phyloP scores from a whole-genome alignment of 2,797 vertebrate genomes.

The Myotis pilosus region DNA sequence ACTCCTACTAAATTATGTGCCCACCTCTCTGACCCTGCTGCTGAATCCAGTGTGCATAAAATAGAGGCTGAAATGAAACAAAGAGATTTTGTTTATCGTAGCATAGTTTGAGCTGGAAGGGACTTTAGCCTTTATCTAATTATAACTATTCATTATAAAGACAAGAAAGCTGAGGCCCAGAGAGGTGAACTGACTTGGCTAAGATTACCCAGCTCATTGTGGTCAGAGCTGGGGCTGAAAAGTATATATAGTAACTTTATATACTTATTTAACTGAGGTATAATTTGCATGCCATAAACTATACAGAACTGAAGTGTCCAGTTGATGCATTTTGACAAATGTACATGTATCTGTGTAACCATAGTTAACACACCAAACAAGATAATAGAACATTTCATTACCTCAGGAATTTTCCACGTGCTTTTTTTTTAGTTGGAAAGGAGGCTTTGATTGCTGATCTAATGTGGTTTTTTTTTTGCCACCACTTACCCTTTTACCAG shows the following conservation, averaged over 20 bases:
- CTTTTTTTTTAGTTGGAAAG: background rate
- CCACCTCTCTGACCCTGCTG: background rate
- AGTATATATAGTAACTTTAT: slow-evolving; percentile 12
- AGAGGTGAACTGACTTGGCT: background rate
- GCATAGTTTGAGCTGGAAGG: background rate
- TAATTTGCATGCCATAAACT: slow-evolving; percentile 17
- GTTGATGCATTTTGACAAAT: slow-evolving; percentile 11
- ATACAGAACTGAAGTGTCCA: background rate
- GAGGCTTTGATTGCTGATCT: background rate
- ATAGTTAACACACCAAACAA: slow-evolving; percentile 10
- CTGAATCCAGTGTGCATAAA: background rate
- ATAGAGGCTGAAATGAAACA: background rate
- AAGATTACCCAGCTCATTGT: background rate
- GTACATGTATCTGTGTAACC: background rate
- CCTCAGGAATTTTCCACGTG: background rate
- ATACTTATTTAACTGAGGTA: slow-evolving; percentile 10
- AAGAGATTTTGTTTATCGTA: slow-evolving; percentile 12
- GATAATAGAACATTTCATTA: background rate
- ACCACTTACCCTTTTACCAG: background rate
- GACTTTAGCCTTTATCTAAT: background rate
- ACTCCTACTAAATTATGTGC: background rate
- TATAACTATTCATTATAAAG: background rate
- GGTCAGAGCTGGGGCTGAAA: background rate
- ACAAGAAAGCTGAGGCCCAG: background rate
- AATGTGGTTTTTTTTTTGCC: background rate